Base-by-base conservation (phyloP, 37 sponge, comb jelly and placozoan genomes). In the Geodia barretti region DNA sequence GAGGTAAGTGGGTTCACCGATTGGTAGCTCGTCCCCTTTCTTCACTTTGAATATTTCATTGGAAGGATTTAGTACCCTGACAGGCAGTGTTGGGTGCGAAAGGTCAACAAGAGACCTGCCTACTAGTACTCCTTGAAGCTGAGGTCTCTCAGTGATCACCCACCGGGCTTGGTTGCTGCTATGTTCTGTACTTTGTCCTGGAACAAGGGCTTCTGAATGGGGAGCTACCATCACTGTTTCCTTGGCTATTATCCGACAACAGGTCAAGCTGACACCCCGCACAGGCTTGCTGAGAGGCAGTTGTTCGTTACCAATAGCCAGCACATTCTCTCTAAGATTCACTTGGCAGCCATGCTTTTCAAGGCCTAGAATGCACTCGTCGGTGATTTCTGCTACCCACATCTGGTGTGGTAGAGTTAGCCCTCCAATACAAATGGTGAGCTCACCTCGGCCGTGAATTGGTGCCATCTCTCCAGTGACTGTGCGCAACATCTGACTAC, bases 381-480 rank as follows among this genome's bases (percentile, higher is more conserved):
- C 64, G 24, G 25, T 31, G 28, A 76, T 76, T 4, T 76, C 77
- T 32, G 77, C 63, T 3, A 65, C 62, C 77, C 77, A 76, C 62
- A 73, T 39, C 1, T 2, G 74, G 26, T 40, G 74, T 40, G 43
- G 1, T 21, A 41, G n/a, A 33, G 4, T 41, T 39, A 42, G 23
- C 2, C n/a, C 23, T 4, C 74, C 4, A 41, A 41, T 40, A 1
- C 74, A 23, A 3, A 39, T 41, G 32, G 23, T 39, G 1, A 25
- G 43, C 28, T 32, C 70, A 34, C 32, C 4, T 36, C 33, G 35
- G 17, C 47, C 74, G 9, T 11, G 66, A 66, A 63, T 64, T 2
- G 68, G 67, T 25, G 76, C 78, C 38, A 28, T 36, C 42, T 78
- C 67, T 29, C 70, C 80, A 31, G 80, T 79, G 2, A 79, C 80